These are phyloP conservation scores for Choreutis nemorana DNA, from an alignment of 2,888 invertebrate genomes.

Conservation along the genomic window DNA sequence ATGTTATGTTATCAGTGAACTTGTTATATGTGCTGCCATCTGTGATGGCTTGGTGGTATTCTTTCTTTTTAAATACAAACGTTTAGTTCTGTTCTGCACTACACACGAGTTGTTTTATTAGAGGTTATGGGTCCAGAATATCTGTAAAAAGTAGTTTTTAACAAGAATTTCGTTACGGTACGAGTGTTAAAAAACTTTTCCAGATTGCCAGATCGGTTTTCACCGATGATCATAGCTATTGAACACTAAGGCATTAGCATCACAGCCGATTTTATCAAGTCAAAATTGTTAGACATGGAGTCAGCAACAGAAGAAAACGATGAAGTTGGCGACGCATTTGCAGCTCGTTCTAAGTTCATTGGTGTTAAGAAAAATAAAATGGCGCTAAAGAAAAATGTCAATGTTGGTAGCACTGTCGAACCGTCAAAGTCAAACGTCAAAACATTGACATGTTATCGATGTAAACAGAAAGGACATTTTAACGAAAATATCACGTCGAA, in stretches of 20 bases:
- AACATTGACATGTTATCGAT: conserved; percentile 9
- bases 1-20: too few species aligned
- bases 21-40: too few species aligned
- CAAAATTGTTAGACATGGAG: background rate
- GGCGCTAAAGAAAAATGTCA: conserved; percentile 2
- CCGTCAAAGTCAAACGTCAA: conserved; percentile 3
- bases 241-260: too few species aligned
- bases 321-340: conserved; percentile 3
- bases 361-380: conserved; percentile 1
- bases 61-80: too few species aligned
- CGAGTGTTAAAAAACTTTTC: too few species aligned
- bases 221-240: background rate
- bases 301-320: conserved; percentile 2
- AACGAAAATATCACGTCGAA: conserved; percentile 2
- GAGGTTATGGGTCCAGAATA: too few species aligned
- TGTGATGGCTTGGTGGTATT: too few species aligned
- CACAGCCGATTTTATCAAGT: background rate
- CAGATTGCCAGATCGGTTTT: background rate
- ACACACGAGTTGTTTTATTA: too few species aligned
- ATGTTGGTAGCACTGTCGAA: conserved; percentile 3
- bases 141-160: too few species aligned
- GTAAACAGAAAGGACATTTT: conserved; percentile 11
- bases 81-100: too few species aligned
- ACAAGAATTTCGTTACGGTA: too few species aligned
- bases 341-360: conserved; percentile 2